Conservation (phyloP, 92 coral and sea anemone genomes). For the Diadumene lineata region DNA sequence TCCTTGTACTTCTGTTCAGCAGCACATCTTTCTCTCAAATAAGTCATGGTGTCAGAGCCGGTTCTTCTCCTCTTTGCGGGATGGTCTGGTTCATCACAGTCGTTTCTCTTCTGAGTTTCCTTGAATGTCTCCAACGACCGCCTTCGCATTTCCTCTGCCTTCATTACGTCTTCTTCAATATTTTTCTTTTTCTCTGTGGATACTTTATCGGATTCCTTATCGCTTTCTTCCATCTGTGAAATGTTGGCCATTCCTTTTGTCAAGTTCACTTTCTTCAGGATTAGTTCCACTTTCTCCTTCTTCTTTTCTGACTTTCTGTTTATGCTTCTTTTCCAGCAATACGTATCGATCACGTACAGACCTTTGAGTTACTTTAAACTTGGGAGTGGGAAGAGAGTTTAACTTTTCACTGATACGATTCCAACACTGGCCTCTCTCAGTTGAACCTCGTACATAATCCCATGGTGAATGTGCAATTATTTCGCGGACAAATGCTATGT, state of each 20-base stretch:
- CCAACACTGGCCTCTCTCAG: not conserved
- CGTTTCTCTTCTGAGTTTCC: constrained; percentile 29
- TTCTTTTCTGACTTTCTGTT: constrained; percentile 30
- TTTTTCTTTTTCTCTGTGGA: constrained; percentile 33
- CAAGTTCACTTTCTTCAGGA: constrained; percentile 51
- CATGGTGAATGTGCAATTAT: not conserved
- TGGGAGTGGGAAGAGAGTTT: not conserved
- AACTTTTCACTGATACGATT: not conserved
- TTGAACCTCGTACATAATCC: not conserved
- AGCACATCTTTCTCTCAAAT: constrained; percentile 43
- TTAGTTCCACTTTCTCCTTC: no score
- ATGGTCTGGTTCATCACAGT: constrained; percentile 7
- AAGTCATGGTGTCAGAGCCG: constrained; percentile 47
- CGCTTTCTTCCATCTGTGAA: constrained; percentile 40
- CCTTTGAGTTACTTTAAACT: not conserved
- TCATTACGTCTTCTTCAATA: constrained; percentile 23
- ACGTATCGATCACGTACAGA: constrained; percentile 16
- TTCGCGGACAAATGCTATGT: constrained; percentile 1
- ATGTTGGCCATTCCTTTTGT: constrained; percentile 51
- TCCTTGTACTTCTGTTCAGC: constrained; percentile 26
- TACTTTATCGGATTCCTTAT: constrained; percentile 30
- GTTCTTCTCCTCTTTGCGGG: constrained; percentile 37
- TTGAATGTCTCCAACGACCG: constrained; percentile 42
- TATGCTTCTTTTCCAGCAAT: constrained; percentile 35
- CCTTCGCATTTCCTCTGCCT: constrained; percentile 51